Evolutionary conservation across 2,113 vertebrate species (phyloP), one percentile per base, ranked within the genome.

Genomic region (Genyomyrus donnyi): DNA sequence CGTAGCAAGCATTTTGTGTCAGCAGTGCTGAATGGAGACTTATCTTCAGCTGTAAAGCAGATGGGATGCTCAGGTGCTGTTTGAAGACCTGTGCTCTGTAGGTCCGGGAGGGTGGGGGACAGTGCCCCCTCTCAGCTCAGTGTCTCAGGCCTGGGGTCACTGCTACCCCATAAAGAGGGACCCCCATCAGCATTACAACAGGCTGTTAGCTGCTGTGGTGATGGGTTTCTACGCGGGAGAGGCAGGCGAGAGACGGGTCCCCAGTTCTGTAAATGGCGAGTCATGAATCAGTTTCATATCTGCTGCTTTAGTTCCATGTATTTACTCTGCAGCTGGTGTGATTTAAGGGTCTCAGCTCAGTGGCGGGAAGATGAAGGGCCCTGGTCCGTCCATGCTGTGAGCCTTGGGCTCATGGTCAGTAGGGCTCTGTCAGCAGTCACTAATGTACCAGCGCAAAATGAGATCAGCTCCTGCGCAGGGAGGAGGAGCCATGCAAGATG

Each of bases 251-350:
- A 80, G 74, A 13, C 10, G 48, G 45, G 9, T 58, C 50, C 62
- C 91, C 91, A 88, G 89, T 92, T 90, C 93, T 92, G 90, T 93
- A 93, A 93, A 92, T 91, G 90, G 92, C 89, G 92, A 92, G 93
- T 91, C 91, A 93, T 92, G 89, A 94, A 94, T 95, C 94, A 93
- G 91, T 95, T 94, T 92, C 91, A 91, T 92, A 94, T 91, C 90
- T 92, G 70, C 21, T 91, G 91, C 80, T 85, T 52, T 84, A 77
- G 31, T 53, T 9, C 6, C 48, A 84, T 21, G 46, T 85, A 62
- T 85, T 90, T 85, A 90, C 31, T 62, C 31, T 66, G 45, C 88
- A 15, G 35, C 5, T 19, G 27, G 31, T 48, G 62, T 46, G 88
- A 89, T 89, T 74, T 89, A 89, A 70, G 66, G 88, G 58, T 27